A percentile compares a stretch with the other conserved stretches of the same genome.
phyloP scores from a whole-genome alignment of 1,140 invertebrate species.

The Nixonia krombeini region DNA sequence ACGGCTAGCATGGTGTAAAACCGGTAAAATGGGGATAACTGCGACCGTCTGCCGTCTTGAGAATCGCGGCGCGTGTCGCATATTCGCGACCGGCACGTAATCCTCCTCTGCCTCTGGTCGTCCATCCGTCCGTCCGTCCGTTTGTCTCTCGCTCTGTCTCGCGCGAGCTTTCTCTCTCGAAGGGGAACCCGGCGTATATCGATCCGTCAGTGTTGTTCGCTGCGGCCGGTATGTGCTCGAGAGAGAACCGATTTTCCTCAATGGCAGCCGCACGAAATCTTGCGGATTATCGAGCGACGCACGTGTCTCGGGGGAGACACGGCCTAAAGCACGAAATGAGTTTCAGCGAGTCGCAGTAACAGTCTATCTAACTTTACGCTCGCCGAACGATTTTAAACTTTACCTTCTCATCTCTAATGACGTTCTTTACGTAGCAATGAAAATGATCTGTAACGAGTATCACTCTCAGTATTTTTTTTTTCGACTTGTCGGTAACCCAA shows the following conservation, averaged over 20 bases:
- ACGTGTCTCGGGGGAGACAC: background rate
- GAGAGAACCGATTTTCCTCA: background rate
- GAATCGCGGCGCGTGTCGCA: conserved; percentile 3
- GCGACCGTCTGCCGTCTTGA: background rate
- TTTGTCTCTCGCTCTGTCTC: conserved; percentile 5
- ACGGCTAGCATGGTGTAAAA: conserved; percentile 11
- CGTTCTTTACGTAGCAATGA: too few relatives aligned
- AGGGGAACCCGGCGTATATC: conserved; percentile 1
- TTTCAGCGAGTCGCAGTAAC: too few relatives aligned
- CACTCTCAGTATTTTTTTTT: too few relatives aligned
- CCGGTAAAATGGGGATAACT: conserved; percentile 10
- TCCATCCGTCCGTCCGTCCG: conserved; percentile 3
- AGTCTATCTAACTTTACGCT: too few relatives aligned
- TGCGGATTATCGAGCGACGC: background rate
- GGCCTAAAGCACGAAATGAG: too few relatives aligned
- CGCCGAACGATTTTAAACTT: too few relatives aligned
- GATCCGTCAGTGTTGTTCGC: conserved; percentile 7
- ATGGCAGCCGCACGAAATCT: too few relatives aligned
- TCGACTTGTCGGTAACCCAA: too few relatives aligned
- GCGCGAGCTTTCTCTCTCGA: conserved; percentile 1
- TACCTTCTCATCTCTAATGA: too few relatives aligned
- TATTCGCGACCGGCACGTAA: conserved; percentile 4
- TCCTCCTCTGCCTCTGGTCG: conserved; percentile 7
- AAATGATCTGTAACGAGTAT: too few relatives aligned
- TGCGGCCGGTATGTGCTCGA: background rate